Base-by-base conservation (phyloP, 2,113 vertebrate species). In the Cichladusa arquata region DNA sequence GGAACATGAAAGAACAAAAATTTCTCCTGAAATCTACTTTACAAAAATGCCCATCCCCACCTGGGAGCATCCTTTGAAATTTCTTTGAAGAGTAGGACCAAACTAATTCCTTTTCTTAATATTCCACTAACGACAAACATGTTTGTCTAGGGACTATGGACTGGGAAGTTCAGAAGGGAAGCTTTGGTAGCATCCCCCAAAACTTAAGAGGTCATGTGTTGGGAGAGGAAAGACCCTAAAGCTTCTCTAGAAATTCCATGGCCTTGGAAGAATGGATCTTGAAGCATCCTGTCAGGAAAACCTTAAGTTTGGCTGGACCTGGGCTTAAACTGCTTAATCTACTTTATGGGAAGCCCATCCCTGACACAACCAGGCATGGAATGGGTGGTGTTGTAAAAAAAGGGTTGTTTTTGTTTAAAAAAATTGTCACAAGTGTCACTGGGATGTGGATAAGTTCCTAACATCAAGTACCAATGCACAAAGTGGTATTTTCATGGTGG, bases 1-100 rank as follows among this genome's bases (percentile, higher is more conserved):
- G 50, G 57, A 31, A 81, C 19, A 4, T 4, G 12, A 24, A 23
- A 14, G 38, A 92, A 70, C 81, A 90, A 66, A 66, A 48, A 88
- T 92, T 73, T 91, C 90, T 91, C 31, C 69, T 62, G 17, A 81
- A 92, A 83, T 56, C 26, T 19, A 2, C 66, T 72, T 72, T 9
- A 36, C 3, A 11, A 81, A 83, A 78, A 64, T 50, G 22, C 81
- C 85, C 78, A 84, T 86, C 50, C 60, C 44, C 47, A 80, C 61
- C 31, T 88, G 89, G 67, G 62, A 95, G 61, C 85, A 77, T 61
- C 88, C 80, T 97, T 95, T 97, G 96, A 95, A 90, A 96, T 92
- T 76, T 91, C 92, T 88, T 96, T 25, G 24, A 94, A 69, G 69
- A 71, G 11, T 19, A 88, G 74, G 88, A 91, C 87, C 36, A 78